A percentile compares a stretch with the other conserved stretches of the same genome.
Conservation (phyloP, 1,140 invertebrate genomes). For the Philotrypesis tridentata region DNA sequence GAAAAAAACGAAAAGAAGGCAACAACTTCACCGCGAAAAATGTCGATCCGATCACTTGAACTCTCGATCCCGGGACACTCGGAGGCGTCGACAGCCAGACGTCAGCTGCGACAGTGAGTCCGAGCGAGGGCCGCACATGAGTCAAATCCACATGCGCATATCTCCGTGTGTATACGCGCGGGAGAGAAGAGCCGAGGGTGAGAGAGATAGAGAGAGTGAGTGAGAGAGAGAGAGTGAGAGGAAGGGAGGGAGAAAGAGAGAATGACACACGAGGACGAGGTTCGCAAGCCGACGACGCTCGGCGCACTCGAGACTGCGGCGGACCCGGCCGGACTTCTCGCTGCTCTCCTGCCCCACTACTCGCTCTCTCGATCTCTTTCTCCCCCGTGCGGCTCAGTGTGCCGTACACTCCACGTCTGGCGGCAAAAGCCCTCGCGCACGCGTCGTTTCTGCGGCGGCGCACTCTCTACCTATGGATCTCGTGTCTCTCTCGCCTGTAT, state of each 20-base stretch:
- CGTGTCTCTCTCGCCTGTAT: too few relatives aligned
- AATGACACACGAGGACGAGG: background rate
- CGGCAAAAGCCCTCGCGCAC: slow-evolving; percentile 10
- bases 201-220: background rate
- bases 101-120: too few relatives aligned
- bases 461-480: background rate
- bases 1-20: too few relatives aligned
- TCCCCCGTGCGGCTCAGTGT: background rate
- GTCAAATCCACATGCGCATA: too few relatives aligned
- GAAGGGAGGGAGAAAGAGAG: background rate
- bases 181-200: too few relatives aligned
- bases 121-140: too few relatives aligned
- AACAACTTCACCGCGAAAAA: too few relatives aligned
- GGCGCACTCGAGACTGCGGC: slow-evolving; percentile 26
- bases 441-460: background rate
- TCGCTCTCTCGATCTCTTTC: too few relatives aligned
- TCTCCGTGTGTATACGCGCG: too few relatives aligned
- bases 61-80: too few relatives aligned
- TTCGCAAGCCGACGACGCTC: slow-evolving; percentile 31
- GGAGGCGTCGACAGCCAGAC: too few relatives aligned
- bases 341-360: slow-evolving; percentile 5
- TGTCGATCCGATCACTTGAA: too few relatives aligned
- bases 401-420: background rate
- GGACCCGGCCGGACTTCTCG: slow-evolving; percentile 27
- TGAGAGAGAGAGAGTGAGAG: background rate